These are phyloP conservation scores for Trinectes maculatus DNA, from an alignment of 2,113 vertebrate genomes.

Conservation along the genomic window DNA sequence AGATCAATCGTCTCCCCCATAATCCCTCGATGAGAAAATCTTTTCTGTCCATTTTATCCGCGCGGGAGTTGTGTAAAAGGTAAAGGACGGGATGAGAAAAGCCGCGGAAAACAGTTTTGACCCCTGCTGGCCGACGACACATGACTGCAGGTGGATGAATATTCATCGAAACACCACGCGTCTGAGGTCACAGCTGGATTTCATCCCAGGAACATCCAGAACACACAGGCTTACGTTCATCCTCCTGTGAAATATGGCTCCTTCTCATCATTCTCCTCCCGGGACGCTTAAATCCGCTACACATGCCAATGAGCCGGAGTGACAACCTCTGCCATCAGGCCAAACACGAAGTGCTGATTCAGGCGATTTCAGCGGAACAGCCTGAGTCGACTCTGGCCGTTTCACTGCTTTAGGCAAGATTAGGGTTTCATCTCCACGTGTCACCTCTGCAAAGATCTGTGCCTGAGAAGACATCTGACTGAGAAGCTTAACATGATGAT, in stretches of 20 bases:
- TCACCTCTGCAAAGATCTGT: background rate
- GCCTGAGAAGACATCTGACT: background rate
- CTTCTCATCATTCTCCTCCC: constrained; percentile 35
- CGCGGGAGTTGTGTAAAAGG: background rate
- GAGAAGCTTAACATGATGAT: background rate
- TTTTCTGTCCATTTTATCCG: background rate
- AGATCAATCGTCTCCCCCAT: background rate
- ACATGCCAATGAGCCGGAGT: constrained; percentile 52
- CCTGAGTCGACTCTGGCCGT: background rate
- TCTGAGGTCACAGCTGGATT: constrained; percentile 58
- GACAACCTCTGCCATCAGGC: constrained; percentile 26
- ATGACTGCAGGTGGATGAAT: constrained; percentile 40
- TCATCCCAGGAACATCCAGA: constrained; percentile 18
- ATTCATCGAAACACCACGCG: constrained; percentile 44
- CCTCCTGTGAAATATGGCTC: constrained; percentile 36
- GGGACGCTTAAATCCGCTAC: constrained; percentile 58
- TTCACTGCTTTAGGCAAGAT: background rate
- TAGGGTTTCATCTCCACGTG: background rate
- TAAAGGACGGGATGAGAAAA: constrained; percentile 9
- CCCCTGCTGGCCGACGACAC: constrained; percentile 16
- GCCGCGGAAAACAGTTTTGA: background rate
- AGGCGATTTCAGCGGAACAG: constrained; percentile 16
- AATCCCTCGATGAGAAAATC: background rate
- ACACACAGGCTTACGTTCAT: constrained; percentile 17
- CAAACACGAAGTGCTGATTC: constrained; percentile 57